phyloP scores from a whole-genome alignment of 2,113 vertebrate species.

The Jaculus jaculus region DNA sequence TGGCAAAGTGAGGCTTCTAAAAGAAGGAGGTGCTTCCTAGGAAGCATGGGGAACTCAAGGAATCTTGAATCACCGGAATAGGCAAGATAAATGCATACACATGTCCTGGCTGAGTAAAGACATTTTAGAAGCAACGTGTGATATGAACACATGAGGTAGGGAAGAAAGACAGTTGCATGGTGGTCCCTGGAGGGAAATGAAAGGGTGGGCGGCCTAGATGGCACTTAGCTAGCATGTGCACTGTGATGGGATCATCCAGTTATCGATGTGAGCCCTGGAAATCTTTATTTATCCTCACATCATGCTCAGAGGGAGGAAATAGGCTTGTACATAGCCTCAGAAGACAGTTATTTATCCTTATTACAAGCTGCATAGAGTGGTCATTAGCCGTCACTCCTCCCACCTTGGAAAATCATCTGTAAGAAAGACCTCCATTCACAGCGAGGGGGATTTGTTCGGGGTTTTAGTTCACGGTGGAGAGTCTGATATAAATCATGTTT shows the following conservation, averaged over 20 bases:
- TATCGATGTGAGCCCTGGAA: not conserved
- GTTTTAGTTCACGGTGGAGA: conserved; percentile 73
- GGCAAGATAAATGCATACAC: no score
- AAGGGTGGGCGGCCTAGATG: not conserved
- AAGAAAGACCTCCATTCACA: conserved; percentile 75
- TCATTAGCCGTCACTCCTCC: conserved; percentile 77
- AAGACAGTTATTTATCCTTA: conserved; percentile 52
- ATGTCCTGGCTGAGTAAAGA: not conserved
- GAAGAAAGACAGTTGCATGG: not conserved
- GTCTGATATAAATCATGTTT: conserved; percentile 78
- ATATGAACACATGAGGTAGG: no score
- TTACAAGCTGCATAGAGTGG: conserved; percentile 73
- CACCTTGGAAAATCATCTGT: conserved; percentile 80
- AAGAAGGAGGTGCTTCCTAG: not conserved
- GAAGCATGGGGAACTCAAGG: not conserved
- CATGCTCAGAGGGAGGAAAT: not conserved
- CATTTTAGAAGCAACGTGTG: fast-evolving
- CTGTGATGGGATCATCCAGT: no score
- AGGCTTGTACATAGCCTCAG: not conserved
- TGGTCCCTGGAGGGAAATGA: fast-evolving
- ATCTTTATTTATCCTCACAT: not conserved
- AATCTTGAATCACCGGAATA: not conserved
- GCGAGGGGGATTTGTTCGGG: conserved; percentile 75
- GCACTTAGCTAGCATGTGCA: not conserved
- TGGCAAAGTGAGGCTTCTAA: not conserved